A percentile compares a stretch with the other conserved stretches of the same genome.
phyloP scores from a whole-genome alignment of 2,797 vertebrate species.

The Loriculus beryllinus region DNA sequence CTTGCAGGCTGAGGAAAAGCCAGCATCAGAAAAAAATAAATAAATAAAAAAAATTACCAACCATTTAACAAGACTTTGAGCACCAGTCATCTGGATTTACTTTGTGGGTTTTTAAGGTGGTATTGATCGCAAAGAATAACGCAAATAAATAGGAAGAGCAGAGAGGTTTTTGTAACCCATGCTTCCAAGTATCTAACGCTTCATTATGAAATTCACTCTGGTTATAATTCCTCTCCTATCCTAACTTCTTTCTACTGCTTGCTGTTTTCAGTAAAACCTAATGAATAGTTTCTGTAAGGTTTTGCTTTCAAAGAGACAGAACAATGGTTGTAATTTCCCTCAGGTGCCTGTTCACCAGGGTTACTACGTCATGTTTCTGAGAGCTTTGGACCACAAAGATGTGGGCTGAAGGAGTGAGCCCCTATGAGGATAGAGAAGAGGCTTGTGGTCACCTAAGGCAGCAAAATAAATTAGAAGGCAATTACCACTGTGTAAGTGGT shows the following conservation, averaged over 20 bases:
- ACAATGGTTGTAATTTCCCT: background rate
- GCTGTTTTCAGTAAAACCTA: conserved; percentile 4
- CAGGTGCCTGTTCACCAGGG: background rate
- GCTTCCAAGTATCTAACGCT: background rate
- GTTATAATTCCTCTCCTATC: conserved; percentile 9
- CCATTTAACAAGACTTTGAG: background rate
- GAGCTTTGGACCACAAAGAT: fast-evolving
- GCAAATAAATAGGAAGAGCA: conserved; percentile 8
- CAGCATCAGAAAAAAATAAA: background rate
- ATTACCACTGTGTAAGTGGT: background rate
- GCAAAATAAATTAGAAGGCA: background rate
- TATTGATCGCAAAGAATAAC: conserved; percentile 19
- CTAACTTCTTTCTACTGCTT: background rate
- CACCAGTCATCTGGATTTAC: conserved; percentile 24
- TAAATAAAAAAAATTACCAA: background rate
- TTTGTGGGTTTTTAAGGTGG: background rate
- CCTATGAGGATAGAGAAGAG: background rate
- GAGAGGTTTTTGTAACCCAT: background rate
- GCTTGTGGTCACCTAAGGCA: background rate
- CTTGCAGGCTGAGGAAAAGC: background rate
- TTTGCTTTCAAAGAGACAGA: conserved; percentile 7
- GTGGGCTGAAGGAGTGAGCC: background rate
- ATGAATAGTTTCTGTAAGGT: background rate
- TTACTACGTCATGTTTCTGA: background rate
- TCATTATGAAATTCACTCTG: background rate